Evolutionary conservation across 2,888 invertebrate genomes (phyloP).

Genomic region (Melanargia galathea): DNA sequence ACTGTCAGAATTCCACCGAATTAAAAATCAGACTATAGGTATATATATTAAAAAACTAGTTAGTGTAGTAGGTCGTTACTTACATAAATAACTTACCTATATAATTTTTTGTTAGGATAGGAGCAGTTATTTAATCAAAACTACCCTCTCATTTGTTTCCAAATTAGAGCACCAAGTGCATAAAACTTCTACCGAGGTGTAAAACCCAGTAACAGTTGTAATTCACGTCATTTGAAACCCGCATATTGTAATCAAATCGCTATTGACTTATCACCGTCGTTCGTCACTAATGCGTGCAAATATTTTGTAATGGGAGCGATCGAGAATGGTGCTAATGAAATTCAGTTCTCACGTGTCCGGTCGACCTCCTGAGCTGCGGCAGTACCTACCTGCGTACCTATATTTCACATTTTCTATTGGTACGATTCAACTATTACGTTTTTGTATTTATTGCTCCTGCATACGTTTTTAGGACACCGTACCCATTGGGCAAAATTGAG

Average conservation of each 20-base stretch:
- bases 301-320: slow-evolving; percentile 44
- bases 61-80: too few species aligned
- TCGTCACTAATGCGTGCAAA: slow-evolving; percentile 37
- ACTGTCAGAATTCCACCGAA: too few species aligned
- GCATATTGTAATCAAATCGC: slow-evolving; percentile 25
- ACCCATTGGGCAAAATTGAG: too few species aligned
- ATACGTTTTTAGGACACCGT: not conserved
- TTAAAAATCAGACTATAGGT: too few species aligned
- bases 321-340: slow-evolving; percentile 40
- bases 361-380: slow-evolving; percentile 34
- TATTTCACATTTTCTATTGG: slow-evolving; percentile 10
- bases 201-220: not conserved
- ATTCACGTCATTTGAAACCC: slow-evolving; percentile 17
- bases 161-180: not conserved
- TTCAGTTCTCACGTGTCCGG: slow-evolving; percentile 42
- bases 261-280: slow-evolving; percentile 33
- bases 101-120: too few species aligned
- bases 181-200: not conserved
- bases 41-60: too few species aligned
- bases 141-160: too few species aligned
- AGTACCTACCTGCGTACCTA: not conserved
- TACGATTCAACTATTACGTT: not conserved
- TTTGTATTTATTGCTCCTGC: not conserved
- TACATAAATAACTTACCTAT: too few species aligned
- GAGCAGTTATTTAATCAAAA: too few species aligned